Evolutionary conservation across 2,888 invertebrate genomes (phyloP).

Genomic region (Meliscaeva auricollis): DNA sequence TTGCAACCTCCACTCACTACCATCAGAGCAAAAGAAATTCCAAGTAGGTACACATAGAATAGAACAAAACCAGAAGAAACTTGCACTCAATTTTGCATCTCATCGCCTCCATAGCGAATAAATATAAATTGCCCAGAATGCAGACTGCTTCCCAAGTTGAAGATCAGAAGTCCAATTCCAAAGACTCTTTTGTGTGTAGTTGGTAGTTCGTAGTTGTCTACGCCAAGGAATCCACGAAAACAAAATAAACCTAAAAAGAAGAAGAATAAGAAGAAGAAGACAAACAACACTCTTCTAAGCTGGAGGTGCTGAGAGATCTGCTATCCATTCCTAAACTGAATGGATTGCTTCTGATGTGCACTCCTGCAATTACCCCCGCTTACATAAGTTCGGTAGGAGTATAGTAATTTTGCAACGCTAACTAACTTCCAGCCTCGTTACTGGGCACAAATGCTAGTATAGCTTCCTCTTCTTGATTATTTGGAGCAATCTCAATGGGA

Average conservation of each 20-base stretch:
- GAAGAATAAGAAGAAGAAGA: neutral
- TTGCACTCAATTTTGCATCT: slow-evolving; percentile 69
- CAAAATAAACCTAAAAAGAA: neutral
- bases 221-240: slow-evolving; percentile 31
- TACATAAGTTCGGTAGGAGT: slow-evolving; percentile 74
- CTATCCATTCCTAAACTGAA: slow-evolving; percentile 45
- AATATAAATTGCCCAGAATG: slow-evolving; percentile 60
- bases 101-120: slow-evolving; percentile 58
- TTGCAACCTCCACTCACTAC: neutral
- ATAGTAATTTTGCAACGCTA: slow-evolving; percentile 67
- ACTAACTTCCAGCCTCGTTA: slow-evolving; percentile 74
- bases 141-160: neutral
- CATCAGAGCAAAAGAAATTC: neutral
- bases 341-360: slow-evolving; percentile 50
- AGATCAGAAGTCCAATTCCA: slow-evolving; percentile 29
- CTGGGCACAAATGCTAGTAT: slow-evolving; percentile 58
- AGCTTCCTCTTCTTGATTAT: slow-evolving; percentile 47
- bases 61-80: slow-evolving; percentile 13
- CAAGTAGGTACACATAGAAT: too few relatives aligned
- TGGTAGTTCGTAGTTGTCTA: too few relatives aligned
- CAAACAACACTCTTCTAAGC: slow-evolving; percentile 38
- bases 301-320: slow-evolving; percentile 50
- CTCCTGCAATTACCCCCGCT: slow-evolving; percentile 68
- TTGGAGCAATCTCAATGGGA: slow-evolving; percentile 39
- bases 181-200: slow-evolving; percentile 12